These are phyloP conservation scores for Antigone vipio DNA, from an alignment of 2,113 vertebrate genomes.

Conservation along the genomic window DNA sequence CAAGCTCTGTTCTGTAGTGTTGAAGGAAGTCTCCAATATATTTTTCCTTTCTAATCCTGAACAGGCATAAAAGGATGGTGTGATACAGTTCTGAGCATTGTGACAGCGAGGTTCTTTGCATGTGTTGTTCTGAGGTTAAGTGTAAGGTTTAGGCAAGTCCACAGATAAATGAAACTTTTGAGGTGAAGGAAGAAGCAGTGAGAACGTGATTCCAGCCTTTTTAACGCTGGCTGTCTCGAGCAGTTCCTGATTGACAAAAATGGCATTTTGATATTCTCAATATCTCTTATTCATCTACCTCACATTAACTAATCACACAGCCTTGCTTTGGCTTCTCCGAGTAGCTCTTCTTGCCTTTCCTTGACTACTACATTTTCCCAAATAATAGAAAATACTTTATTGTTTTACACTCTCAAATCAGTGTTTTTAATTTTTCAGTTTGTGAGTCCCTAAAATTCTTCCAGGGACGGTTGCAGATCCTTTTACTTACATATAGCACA, in stretches of 20 bases:
- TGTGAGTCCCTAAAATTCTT: background rate
- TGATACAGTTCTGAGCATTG: background rate
- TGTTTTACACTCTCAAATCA: background rate
- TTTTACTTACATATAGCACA: fast-evolving
- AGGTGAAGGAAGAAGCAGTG: background rate
- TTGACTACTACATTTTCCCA: background rate
- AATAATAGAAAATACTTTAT: background rate
- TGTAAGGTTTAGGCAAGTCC: background rate
- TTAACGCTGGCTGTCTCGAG: background rate
- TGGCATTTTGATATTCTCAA: background rate
- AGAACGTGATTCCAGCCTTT: background rate
- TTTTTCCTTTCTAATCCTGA: background rate
- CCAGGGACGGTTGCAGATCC: background rate
- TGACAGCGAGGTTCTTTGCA: background rate
- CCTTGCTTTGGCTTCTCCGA: background rate
- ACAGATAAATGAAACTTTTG: background rate
- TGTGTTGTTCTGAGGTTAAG: background rate
- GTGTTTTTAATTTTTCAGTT: background rate
- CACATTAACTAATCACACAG: background rate
- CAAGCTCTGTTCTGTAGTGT: background rate
- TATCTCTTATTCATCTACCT: background rate
- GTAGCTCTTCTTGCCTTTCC: background rate
- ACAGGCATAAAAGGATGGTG: background rate
- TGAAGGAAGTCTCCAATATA: background rate
- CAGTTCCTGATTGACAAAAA: background rate